Conservation (phyloP, 2,888 invertebrate genomes). For the Dryobotodes eremita region DNA sequence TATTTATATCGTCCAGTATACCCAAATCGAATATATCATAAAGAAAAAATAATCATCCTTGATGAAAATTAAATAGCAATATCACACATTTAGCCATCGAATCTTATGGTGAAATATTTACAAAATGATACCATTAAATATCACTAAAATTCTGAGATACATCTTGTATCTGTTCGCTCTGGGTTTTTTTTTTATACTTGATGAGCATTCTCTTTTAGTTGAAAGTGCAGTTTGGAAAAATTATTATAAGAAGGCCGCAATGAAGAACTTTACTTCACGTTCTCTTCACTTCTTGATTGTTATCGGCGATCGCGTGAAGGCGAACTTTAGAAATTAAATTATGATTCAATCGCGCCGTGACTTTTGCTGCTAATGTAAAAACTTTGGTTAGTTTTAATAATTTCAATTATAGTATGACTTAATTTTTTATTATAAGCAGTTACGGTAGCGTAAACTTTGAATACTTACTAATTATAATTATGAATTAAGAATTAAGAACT, state of each 20-base stretch:
- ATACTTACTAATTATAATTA: neutral
- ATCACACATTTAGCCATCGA: no score
- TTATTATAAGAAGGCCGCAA: constrained; percentile 28
- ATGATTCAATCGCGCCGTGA: constrained; percentile 12
- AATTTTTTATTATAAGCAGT: neutral
- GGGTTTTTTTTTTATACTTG: no score
- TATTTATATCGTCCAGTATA: no score
- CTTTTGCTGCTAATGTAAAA: neutral
- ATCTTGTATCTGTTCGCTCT: no score
- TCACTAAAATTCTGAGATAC: no score
- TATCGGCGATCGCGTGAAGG: neutral
- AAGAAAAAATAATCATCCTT: no score
- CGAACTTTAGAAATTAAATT: constrained; percentile 30
- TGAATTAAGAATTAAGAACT: constrained; percentile 1
- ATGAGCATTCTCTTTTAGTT: no score
- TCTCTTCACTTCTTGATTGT: constrained; percentile 6
- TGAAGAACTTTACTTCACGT: neutral
- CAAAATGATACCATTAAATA: no score
- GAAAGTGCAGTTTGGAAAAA: constrained; percentile 25
- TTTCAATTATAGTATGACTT: neutral
- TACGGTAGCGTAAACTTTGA: neutral
- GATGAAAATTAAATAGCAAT: no score
- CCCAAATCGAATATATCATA: no score
- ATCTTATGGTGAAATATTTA: no score
- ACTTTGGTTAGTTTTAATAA: constrained; percentile 2